A percentile compares a stretch with the other conserved stretches of the same genome.
Evolutionary conservation across 35 echinoderm and acorn worm species (phyloP).

Genomic region (Apostichopus californicus): DNA sequence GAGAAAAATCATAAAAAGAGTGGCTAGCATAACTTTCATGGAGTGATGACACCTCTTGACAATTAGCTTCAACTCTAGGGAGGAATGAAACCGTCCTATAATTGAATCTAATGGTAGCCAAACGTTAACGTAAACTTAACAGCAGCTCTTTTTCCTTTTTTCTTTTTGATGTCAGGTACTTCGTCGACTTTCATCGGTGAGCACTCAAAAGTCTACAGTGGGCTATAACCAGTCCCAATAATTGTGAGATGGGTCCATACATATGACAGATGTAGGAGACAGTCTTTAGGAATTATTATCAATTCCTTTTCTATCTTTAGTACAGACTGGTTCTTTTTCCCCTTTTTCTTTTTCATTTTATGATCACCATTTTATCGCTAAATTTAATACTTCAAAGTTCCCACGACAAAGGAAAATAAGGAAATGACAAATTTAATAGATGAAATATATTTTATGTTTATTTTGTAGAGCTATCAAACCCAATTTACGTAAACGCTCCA

Average conservation of each 20-base stretch:
- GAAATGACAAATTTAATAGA: background rate
- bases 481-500: background rate
- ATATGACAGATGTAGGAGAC: constrained; percentile 1
- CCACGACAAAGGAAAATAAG: constrained; percentile 7
- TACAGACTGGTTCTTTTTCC: background rate
- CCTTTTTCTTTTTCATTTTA: no score
- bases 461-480: background rate
- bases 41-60: constrained; percentile 9
- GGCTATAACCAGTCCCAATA: constrained; percentile 23
- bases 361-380: background rate
- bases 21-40: constrained; percentile 20
- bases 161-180: background rate
- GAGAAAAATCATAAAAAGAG: constrained; percentile 11
- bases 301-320: background rate
- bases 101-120: constrained; percentile 42
- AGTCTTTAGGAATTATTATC: background rate
- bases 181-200: background rate
- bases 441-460: background rate
- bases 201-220: constrained; percentile 38
- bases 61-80: constrained; percentile 38
- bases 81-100: constrained; percentile 25
- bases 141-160: background rate
- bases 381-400: constrained; percentile 8
- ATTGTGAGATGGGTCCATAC: background rate
- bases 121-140: background rate